Evolutionary conservation across 2,888 invertebrate species (phyloP), one percentile per base, ranked within the genome.

Genomic region (Autographa gamma): DNA sequence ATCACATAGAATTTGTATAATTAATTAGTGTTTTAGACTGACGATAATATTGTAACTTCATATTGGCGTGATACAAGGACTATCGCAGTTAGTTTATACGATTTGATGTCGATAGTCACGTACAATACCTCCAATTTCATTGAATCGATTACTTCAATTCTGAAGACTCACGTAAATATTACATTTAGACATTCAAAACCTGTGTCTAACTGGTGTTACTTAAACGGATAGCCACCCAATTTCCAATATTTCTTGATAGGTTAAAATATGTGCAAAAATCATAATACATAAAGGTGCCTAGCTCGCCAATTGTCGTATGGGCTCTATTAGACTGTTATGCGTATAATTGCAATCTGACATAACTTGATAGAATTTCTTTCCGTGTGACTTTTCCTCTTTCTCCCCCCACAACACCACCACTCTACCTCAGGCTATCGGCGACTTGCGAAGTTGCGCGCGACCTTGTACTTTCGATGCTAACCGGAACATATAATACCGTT

Each of bases 391-490:
- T 25, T 56, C 54, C 25, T 56, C 54, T 25, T 56, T 19, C 54
- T 56, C 54, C 19, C 54, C 1, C 41, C 19, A 18, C 54, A 56
- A 0, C 38, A 11, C 25, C 3, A 25, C 25, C 25, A 25, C 25
- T n/a, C 19, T 41, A 6, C 41, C 31, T 41, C 41, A 38, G 41
- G n/a, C 41, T 41, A 60, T 64, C 52, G 19, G 38, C 60, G 13
- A 56, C 18, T 14, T 31, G 65, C 63, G 59, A 34, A 56, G n/a
- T 14, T 31, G 65, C 63, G 59, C 31, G 34, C 68, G 64, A 74
- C 74, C 70, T 77, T 74, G 70, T 71, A 16, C 65, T 54, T n/a
- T 64, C 59, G 63, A 64, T 60, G 34, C 52, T 25, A 77, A 77
- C 78, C 77, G 71, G 77, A 77, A 74, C 66, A 71, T 54, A 19